Evolutionary conservation across 2,797 vertebrate species (phyloP).

Genomic region (Sebastes steindachneri): DNA sequence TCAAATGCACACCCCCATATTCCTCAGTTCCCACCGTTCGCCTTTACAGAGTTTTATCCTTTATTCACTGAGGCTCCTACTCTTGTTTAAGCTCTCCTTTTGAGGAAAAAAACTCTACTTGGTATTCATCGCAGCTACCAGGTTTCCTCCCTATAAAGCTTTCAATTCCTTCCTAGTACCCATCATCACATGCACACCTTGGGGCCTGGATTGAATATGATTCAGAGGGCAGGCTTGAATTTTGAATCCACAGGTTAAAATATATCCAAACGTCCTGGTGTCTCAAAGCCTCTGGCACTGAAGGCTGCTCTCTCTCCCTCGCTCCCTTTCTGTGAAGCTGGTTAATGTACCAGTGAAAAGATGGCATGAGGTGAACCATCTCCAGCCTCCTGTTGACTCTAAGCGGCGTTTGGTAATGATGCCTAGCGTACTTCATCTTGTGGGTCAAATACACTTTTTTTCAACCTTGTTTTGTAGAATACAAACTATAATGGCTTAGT

Average conservation of each 20-base stretch:
- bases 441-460: slow-evolving; percentile 46
- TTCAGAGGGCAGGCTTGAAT: slow-evolving; percentile 50
- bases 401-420: slow-evolving; percentile 62
- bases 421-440: slow-evolving; percentile 49
- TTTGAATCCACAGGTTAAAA: slow-evolving; percentile 63
- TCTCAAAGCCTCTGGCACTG: slow-evolving; percentile 46
- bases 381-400: slow-evolving; percentile 69
- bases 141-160: slow-evolving; percentile 53
- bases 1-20: slow-evolving; percentile 37
- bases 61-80: slow-evolving; percentile 16
- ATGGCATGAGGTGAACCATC: slow-evolving; percentile 70
- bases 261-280: slow-evolving; percentile 41
- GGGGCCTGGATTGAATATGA: slow-evolving; percentile 54
- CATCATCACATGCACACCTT: slow-evolving; percentile 52
- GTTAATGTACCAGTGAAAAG: slow-evolving; percentile 77
- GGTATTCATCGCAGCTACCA: slow-evolving; percentile 47
- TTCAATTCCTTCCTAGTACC: slow-evolving; percentile 34
- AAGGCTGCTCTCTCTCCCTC: slow-evolving; percentile 46
- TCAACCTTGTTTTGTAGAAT: slow-evolving; percentile 25
- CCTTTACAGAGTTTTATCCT: slow-evolving; percentile 28
- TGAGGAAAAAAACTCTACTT: slow-evolving; percentile 24
- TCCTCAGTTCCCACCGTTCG: slow-evolving; percentile 16
- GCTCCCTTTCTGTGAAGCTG: slow-evolving; percentile 53
- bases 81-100: slow-evolving; percentile 34
- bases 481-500: not conserved